Evolutionary conservation across 2,797 vertebrate genomes (phyloP).

Genomic region (Microhierax caerulescens): DNA sequence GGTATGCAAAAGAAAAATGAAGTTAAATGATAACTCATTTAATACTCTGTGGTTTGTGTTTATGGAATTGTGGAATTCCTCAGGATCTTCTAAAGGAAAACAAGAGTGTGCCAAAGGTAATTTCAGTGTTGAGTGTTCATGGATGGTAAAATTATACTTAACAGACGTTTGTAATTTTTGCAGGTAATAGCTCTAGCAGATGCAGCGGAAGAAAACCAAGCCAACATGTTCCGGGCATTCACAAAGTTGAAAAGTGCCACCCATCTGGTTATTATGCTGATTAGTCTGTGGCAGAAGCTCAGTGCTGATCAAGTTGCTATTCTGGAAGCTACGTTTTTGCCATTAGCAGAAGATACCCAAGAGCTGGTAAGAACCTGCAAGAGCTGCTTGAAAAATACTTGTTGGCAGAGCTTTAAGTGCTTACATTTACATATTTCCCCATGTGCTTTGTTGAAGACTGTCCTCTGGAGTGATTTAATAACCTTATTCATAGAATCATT

Average conservation of each 20-base stretch:
- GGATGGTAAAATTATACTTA: slow-evolving; percentile 45
- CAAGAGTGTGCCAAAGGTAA: slow-evolving; percentile 30
- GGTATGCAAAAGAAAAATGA: slow-evolving; percentile 3
- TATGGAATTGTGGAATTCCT: slow-evolving; percentile 64
- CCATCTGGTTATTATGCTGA: slow-evolving; percentile 87
- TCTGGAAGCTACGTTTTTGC: slow-evolving; percentile 90
- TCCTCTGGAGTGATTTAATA: not conserved
- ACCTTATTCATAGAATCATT: not conserved
- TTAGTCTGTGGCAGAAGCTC: slow-evolving; percentile 90
- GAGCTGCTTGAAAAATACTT: not conserved
- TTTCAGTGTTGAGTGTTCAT: not conserved
- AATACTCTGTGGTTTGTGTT: slow-evolving; percentile 41
- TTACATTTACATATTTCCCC: not conserved
- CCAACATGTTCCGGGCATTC: slow-evolving; percentile 83
- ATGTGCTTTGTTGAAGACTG: not conserved
- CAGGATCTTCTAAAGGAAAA: slow-evolving; percentile 55
- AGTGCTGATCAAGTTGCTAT: slow-evolving; percentile 84
- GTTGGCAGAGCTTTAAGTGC: not conserved
- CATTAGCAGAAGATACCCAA: slow-evolving; percentile 87
- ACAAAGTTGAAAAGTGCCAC: slow-evolving; percentile 86
- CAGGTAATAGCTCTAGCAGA: slow-evolving; percentile 93
- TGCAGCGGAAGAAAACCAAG: slow-evolving; percentile 87
- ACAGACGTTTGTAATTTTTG: slow-evolving; percentile 57
- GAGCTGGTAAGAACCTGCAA: slow-evolving; percentile 78
- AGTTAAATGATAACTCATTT: slow-evolving; percentile 47